A percentile compares a stretch with the other conserved stretches of the same genome.
phyloP scores from a whole-genome alignment of 2,888 invertebrate genomes.

The Gisinianus flammeolus region DNA sequence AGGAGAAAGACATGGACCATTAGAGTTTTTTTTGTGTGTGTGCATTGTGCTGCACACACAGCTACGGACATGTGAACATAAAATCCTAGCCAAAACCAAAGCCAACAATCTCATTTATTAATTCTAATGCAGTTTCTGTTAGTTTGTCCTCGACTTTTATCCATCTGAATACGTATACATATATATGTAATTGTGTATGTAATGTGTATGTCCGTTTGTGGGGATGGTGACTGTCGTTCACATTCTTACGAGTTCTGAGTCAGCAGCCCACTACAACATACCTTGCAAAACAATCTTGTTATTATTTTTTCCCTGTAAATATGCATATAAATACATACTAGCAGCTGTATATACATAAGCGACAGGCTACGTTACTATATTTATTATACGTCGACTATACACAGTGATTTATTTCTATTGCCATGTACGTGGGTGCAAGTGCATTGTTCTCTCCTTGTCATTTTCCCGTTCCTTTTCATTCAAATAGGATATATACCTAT shows the following conservation, averaged over 20 bases:
- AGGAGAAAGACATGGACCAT: neutral
- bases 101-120: neutral
- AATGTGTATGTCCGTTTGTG: neutral
- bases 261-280: too few relatives aligned
- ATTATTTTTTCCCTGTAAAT: neutral
- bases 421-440: neutral
- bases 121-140: neutral
- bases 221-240: neutral
- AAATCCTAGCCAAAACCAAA: neutral
- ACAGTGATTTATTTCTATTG: neutral
- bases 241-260: neutral
- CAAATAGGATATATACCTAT: neutral
- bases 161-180: neutral
- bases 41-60: neutral
- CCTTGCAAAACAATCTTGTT: neutral
- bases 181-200: neutral
- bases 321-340: neutral
- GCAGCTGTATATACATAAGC: neutral
- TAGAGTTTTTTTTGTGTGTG: neutral
- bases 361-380: neutral
- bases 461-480: neutral
- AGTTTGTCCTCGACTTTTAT: neutral
- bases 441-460: neutral
- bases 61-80: neutral
- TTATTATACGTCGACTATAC: too few relatives aligned